Evolutionary conservation across 2,797 vertebrate genomes (phyloP), one percentile per base, ranked within the genome.

Genomic region (Xiphophorus birchmanni): DNA sequence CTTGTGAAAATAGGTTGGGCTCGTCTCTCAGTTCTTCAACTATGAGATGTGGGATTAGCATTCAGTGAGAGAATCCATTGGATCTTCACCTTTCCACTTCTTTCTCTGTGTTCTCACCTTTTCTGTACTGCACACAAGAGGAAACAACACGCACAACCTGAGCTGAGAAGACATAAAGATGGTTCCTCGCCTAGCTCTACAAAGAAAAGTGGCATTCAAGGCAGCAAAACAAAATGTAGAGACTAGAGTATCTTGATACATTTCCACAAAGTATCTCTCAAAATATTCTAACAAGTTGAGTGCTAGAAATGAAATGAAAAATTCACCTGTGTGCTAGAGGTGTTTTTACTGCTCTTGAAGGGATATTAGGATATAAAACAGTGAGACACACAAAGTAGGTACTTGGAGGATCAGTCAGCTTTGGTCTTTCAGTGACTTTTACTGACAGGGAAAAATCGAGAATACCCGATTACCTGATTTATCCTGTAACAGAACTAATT

Each of bases 351-450:
- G 65, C 37, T 42, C 21, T 26, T 23, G 37, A 40, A 67, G 37
- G 13, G 65, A 67, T 67, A 40, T 67, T 67, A 23, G 35, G 65
- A 23, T 37, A 67, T 40, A 67, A 67, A 67, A 40, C 35, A 40
- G 17, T 37, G 60, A 37, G 35, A 40, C 60, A 60, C 7, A 65
- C 65, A 40, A 63, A 32, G 58, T 21, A 67, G 37, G 65, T 44
- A 69, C 23, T 42, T n/a, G 21, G 10, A 77, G 75, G 74, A 67
- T 47, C 15, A 63, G 74, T 75, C 65, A 54, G 45, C n/a, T 74
- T 73, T 18, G 23, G 52, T 60, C 26, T 65, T 74, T 65, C 40
- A 73, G 37, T 5, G 6, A 44, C 32, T 12, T 69, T 65, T 78
- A 50, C 48, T 78, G 76, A 77, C 45, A 17, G 0, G 54, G 2